Evolutionary conservation across 2,888 invertebrate genomes (phyloP), one percentile per base, ranked within the genome.

Genomic region (Zygothrica quintamaculata): DNA sequence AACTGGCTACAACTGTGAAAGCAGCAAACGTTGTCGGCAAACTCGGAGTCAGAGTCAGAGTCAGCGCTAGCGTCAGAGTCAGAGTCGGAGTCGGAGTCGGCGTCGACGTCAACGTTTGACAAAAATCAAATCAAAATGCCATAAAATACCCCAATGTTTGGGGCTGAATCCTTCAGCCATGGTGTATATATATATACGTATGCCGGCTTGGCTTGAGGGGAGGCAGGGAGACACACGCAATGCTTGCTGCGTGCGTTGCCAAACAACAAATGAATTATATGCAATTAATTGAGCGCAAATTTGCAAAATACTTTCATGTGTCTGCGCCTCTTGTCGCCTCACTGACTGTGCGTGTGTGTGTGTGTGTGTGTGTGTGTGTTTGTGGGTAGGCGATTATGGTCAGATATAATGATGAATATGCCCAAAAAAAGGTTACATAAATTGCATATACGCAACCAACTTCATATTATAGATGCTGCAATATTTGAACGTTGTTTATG

Each of bases 201-300:
- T n/a, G n/a, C n/a, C n/a, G 42, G 42, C 36, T 31, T 36, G 36
- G 13, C 13, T 3, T 31, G 22, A 1, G 1, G 13, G 6, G 2
- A 7, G 12, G n/a, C 13, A 7, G 11, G 1, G 1, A 22, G 7
- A 26, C 12, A 6, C 2, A 8, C n/a, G 7, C 16, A 6, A 42
- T 39, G 59, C 12, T 40, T 12, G 26, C 50, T 43, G 52, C 37
- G 37, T 46, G 51, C 43, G 50, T 33, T 37, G 60, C 55, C 82
- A 59, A 77, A 80, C 72, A 87, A 66, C 87, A 82, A 79, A 88
- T 88, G 88, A 88, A 87, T 89, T 88, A 88, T 88, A 82, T 84
- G 77, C 81, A 89, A 89, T 88, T 88, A 88, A 88, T 88, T 88
- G 88, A 88, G 87, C 87, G 85, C 84, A 87, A 84, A 87, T 84